Evolutionary conservation across 2,113 vertebrate species (phyloP), one percentile per base, ranked within the genome.

Genomic region (Psittacula cyanocephala): DNA sequence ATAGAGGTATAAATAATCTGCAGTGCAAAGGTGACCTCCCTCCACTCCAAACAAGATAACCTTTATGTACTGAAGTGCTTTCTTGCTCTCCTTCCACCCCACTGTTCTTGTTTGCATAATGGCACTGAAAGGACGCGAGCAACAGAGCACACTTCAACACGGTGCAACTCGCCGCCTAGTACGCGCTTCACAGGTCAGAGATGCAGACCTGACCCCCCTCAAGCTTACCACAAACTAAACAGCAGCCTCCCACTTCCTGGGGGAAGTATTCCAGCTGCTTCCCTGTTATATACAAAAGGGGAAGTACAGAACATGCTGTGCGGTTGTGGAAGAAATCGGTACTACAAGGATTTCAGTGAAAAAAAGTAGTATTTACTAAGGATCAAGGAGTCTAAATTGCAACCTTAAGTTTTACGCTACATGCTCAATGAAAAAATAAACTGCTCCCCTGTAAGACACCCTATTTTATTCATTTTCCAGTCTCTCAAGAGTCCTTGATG

Each of bases 91-190:
- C 31, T 72, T 62, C 39, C 27, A 35, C 6, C 13, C 60, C 72
- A 72, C 64, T 60, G 10, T 7, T 44, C 69, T 31, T 39, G 28
- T 39, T 28, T 57, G 63, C 33, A 12, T 39, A 16, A 59, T 2
- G 17, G 69, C 33, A 41, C 3, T 23, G 62, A 63, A 1, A 0
- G 11, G 47, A 12, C 4, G 31, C 7, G 35, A 47, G 3, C 11
- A 75, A 33, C 28, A 55, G 60, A 55, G 29, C 10, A 55, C 62
- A 46, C 37, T 28, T 63, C 17, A 37, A 5, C 14, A 17, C 6
- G 12, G 47, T 0, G 0, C 7, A n/a, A 43, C 29, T 37, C 2
- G 0, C 25, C 2, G 5, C 7, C 29, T 1, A 31, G 29, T 10
- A 39, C 25, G 13, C 33, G 25, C 37, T 7, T 15, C 27, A 20